These are phyloP conservation scores for Menidia menidia DNA, from an alignment of 2,797 vertebrate genomes.

Conservation along the genomic window DNA sequence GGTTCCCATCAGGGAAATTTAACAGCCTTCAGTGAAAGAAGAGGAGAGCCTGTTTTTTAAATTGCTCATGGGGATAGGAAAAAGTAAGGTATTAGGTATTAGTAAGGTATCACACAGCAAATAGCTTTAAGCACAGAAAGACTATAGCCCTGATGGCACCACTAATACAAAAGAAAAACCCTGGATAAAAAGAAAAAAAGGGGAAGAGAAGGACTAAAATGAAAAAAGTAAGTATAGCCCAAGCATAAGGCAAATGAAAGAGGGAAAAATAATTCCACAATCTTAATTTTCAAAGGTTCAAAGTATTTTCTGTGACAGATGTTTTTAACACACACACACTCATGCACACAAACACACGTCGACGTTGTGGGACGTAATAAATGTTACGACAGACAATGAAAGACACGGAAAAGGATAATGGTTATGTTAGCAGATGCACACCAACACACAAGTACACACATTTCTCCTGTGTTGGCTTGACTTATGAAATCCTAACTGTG, in stretches of 20 bases:
- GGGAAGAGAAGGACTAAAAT: constrained; percentile 43
- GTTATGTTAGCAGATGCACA: constrained; percentile 36
- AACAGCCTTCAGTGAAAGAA: constrained; percentile 21
- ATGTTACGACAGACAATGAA: constrained; percentile 57
- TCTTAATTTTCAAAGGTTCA: constrained; percentile 45
- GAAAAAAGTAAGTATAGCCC: constrained; percentile 35
- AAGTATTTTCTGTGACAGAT: constrained; percentile 58
- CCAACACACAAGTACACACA: constrained; percentile 19
- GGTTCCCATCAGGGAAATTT: constrained; percentile 37
- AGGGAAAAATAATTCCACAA: constrained; percentile 57
- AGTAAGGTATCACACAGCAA: constrained; percentile 46
- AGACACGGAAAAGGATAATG: constrained; percentile 57
- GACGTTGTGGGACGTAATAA: constrained; percentile 65
- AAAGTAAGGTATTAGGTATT: constrained; percentile 58
- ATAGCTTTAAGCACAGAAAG: constrained; percentile 40
- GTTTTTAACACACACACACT: constrained; percentile 32
- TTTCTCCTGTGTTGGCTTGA: constrained; percentile 61
- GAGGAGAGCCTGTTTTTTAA: constrained; percentile 40
- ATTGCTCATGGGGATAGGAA: constrained; percentile 23
- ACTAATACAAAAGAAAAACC: constrained; percentile 49
- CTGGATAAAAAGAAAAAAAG: constrained; percentile 44
- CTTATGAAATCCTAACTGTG: constrained; percentile 77
- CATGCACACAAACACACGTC: constrained; percentile 25
- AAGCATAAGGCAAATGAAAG: constrained; percentile 57
- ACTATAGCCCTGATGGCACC: constrained; percentile 40